Base-by-base conservation (phyloP, 2,888 invertebrate genomes). In the Eristalis intricaria region DNA sequence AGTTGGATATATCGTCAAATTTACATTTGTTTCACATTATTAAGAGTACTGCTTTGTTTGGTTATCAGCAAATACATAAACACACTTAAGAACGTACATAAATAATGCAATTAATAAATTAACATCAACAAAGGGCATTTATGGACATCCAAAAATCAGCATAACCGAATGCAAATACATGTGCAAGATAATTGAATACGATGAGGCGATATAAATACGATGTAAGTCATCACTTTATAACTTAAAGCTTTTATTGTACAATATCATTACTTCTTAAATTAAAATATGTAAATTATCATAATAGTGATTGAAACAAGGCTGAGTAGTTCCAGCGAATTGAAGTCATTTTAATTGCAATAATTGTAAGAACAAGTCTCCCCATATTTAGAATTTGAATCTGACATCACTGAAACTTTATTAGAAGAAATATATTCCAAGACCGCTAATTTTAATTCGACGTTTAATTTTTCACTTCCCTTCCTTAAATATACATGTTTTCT, bases 171-270 rank as follows among this genome's bases (percentile, higher is more conserved):
- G 93, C 93, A 92, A 92, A 92, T 92, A 91, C 92, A 93, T 92
- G 93, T 93, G 93, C 92, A 92, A 93, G 93, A 93, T 93, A 93
- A 93, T 93, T 93, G 93, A 93, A 93, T 93, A 93, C 93, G 93
- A 93, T 93, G 93, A 93, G 93, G 93, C 93, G 93, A 93, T 93
- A 93, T 93, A 93, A 93, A 93, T 93, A 93, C 93, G 93, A 93
- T 93, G 93, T 93, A 91, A 93, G 93, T 93, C 19, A 3, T 35
- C 29, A n/a, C 1, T 35, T 5, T 64, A 32, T 4, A 11, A 1
- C 38, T 11, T 43, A 15, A 26, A 26, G 5, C 4, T 50, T 0
- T 5, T 50, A 19, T 40, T 15, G 4, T 40, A 15, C 3, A 43
- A n/a, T 50, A n/a, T 50, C 11, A 35, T 11, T 35, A 35, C 8